These are phyloP conservation scores for Phyllotreta cruciferae DNA, from an alignment of 2,888 invertebrate genomes.

Conservation along the genomic window DNA sequence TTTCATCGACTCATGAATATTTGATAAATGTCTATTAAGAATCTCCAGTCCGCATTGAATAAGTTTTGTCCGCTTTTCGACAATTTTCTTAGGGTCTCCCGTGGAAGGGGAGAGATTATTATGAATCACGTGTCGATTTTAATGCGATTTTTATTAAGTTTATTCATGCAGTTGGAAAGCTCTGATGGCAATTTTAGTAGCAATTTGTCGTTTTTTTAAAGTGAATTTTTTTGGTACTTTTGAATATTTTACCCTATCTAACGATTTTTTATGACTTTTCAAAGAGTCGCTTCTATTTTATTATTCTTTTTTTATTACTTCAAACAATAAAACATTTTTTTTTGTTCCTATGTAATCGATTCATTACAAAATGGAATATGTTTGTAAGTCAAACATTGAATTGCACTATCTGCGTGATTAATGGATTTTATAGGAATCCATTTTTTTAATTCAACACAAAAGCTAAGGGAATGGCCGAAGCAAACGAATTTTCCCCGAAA, in stretches of 20 bases:
- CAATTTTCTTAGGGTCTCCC: constrained; percentile 14
- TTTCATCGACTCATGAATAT: constrained; percentile 26
- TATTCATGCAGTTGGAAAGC: too few species aligned
- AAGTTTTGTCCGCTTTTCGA: constrained; percentile 16
- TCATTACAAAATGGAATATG: too few species aligned
- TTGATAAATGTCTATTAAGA: constrained; percentile 25
- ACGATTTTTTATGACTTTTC: too few species aligned
- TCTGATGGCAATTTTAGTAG: too few species aligned
- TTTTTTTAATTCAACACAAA: constrained; percentile 1
- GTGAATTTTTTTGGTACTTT: too few species aligned
- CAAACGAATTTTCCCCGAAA: constrained; percentile 10
- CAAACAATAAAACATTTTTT: too few species aligned
- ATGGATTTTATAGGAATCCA: background rate
- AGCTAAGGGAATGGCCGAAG: constrained; percentile 3
- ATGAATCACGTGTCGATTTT: constrained; percentile 11
- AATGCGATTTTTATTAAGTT: background rate
- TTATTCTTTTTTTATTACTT: too few species aligned
- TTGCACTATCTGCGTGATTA: background rate
- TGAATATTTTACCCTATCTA: too few species aligned
- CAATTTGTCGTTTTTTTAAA: too few species aligned
- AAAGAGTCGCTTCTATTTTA: too few species aligned
- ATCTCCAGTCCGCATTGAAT: constrained; percentile 4
- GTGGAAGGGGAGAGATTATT: constrained; percentile 1
- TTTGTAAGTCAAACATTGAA: background rate
- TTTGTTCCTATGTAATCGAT: too few species aligned